phyloP scores from a whole-genome alignment of 2,888 invertebrate species.

The Lepetodrilus schrolli region DNA sequence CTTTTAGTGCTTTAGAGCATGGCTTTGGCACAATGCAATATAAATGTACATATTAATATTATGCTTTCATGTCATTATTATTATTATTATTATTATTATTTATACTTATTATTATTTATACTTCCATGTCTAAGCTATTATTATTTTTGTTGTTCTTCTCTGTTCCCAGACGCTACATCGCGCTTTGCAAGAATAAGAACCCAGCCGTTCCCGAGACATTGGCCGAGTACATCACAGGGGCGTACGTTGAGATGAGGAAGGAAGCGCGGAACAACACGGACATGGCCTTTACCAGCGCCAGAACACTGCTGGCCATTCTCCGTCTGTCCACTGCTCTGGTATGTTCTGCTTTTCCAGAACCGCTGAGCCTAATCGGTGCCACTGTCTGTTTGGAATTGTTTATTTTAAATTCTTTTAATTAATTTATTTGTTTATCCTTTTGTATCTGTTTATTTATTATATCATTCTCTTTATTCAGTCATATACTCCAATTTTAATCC shows the following conservation, averaged over 20 bases:
- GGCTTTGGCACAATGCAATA: too few relatives aligned
- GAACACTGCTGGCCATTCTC: conserved; percentile 93
- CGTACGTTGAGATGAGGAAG: conserved; percentile 80
- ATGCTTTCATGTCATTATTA: too few relatives aligned
- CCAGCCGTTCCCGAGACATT: conserved; percentile 91
- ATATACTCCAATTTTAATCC: too few relatives aligned
- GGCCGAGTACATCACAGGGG: conserved; percentile 88
- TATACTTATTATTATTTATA: neutral
- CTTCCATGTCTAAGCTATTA: neutral
- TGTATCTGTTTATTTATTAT: too few relatives aligned
- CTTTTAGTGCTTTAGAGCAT: too few relatives aligned
- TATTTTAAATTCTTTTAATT: too few relatives aligned
- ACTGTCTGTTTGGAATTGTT: too few relatives aligned
- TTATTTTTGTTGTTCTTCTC: conserved; percentile 10
- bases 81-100: neutral
- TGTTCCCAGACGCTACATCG: conserved; percentile 91
- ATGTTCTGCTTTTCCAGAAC: too few relatives aligned
- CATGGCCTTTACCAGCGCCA: conserved; percentile 93
- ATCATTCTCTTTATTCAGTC: too few relatives aligned
- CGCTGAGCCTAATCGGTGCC: too few relatives aligned
- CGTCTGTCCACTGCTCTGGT: conserved; percentile 94
- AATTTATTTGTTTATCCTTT: too few relatives aligned
- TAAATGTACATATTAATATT: too few relatives aligned
- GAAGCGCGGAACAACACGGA: conserved; percentile 92
- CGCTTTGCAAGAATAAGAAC: conserved; percentile 90